Base-by-base conservation (phyloP, 2,113 vertebrate species). In the Oreotrochilus melanogaster region DNA sequence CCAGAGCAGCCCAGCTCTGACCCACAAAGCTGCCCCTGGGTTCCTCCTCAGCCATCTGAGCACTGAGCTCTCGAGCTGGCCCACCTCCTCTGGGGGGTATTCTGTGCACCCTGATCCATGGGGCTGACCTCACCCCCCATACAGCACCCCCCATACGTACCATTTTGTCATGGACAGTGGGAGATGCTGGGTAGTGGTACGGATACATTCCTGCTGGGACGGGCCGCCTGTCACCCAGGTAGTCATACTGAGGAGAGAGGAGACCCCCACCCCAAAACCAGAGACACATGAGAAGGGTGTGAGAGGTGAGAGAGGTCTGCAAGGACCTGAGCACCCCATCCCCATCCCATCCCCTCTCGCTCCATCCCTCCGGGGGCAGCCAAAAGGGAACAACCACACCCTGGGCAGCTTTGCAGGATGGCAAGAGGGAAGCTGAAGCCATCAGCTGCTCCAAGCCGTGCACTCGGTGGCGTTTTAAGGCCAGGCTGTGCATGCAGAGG, bases 131-230 rank as follows among this genome's bases (percentile, higher is more conserved):
- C 28, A 4, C 13, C 30, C 9, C 15, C 13, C 8, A 0, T 28
- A 31, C 64, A 25, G 65, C 17, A 17, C 71, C 39, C 39, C 39
- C 39, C 1, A 2, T 35, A 98, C 99, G 0, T 99, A 99, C 99
- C 99, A 99, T 99, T 97, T 99, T 99, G 97, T 98, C 98, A 18
- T 99, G 99, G 91, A 99, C 97, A 58, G 98, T 98, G 81, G 99
- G 99, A 78, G 99, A 99, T 31, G 97, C 98, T 7, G 99, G 98
- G 98, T 99, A 99, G 98, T 98, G 99, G 98, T 98, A 98, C 3
- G 98, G 98, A 86, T 98, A 99, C 97, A 99, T 82, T 95, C 98
- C 99, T 35, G 98, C 98, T 7, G 98, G 98, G 89, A 99, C 61
- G 10, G 99, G 99, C 88, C 98, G 97, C 86, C 99, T 98, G 96